Percentiles rank a stretch among this genome's conserved stretches.
phyloP scores from a whole-genome alignment of 1,140 invertebrate genomes.

The Leptinotarsa defecta region DNA sequence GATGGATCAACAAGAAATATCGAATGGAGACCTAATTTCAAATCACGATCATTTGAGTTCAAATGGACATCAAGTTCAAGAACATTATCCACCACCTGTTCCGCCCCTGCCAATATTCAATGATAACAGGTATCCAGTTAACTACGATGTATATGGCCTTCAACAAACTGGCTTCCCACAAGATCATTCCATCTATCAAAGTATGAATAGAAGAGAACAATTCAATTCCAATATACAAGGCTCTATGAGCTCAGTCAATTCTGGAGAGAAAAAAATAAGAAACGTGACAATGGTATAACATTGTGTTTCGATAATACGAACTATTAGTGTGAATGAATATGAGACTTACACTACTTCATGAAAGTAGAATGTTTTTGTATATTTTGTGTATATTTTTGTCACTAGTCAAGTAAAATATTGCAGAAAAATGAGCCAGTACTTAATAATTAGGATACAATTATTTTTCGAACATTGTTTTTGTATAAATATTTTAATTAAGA shows the following conservation, averaged over 20 bases:
- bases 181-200: constrained; percentile 52
- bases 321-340: constrained; percentile 41
- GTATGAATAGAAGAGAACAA: constrained; percentile 54
- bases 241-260: constrained; percentile 62
- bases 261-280: constrained; percentile 60
- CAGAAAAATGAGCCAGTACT: constrained; percentile 14
- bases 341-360: constrained; percentile 44
- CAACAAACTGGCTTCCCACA: constrained; percentile 43
- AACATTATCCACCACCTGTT: constrained; percentile 55
- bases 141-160: constrained; percentile 55
- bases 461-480: neutral
- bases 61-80: constrained; percentile 50
- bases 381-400: constrained; percentile 7
- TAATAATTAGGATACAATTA: neutral
- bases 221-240: constrained; percentile 63
- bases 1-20: constrained; percentile 45
- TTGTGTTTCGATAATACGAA: constrained; percentile 46
- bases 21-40: constrained; percentile 20
- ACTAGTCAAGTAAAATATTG: constrained; percentile 15
- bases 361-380: constrained; percentile 16
- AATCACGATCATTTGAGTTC: constrained; percentile 50
- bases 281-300: constrained; percentile 65
- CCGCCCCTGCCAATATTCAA: constrained; percentile 54
- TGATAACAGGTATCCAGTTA: constrained; percentile 51
- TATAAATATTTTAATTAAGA: constrained; percentile 15